Evolutionary conservation across 2,888 invertebrate genomes (phyloP), one percentile per base, ranked within the genome.

Genomic region (Trimorus sp.): DNA sequence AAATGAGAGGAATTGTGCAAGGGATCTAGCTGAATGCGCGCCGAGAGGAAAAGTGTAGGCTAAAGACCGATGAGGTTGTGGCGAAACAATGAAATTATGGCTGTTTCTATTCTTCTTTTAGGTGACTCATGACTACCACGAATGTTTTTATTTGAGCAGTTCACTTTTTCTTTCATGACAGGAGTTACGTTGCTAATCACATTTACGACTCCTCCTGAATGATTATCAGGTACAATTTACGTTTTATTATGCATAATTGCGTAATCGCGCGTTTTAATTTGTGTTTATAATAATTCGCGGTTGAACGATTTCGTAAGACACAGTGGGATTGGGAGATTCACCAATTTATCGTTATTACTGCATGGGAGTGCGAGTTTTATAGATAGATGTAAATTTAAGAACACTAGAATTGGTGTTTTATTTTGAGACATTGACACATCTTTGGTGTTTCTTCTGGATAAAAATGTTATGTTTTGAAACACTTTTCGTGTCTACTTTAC

Each of bases 1-100:
- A 81, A 82, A 78, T 84, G 83, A 83, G 84, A 84, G 62, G 80
- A 82, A 68, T 88, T 88, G 85, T 88, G 85, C 87, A 88, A 88
- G 79, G 83, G 82, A 85, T 83, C 85, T 82, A 73, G 80, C 76
- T 75, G 74, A 80, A 77, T 82, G 73, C 79, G 69, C 79, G 83
- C 84, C 84, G 86, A 86, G 87, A 88, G 88, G 87, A 87, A 88
- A 88, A 87, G 86, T 84, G 85, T 85, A 79, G 84, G 83, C 59
- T 81, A 82, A 78, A 79, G 80, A 84, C 76, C 83, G 83, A 70
- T 81, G 79, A 82, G 71, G 79, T 73, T 71, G 60, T 79, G 69
- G 70, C 76, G 80, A 77, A 78, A 73, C 71, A 78, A 78, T 79
- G 68, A 73, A 84, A 83, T 83, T 78, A 83, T 83, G 79, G 71